phyloP scores from a whole-genome alignment of 2,113 vertebrate genomes.

The Dryoscopus gambensis region DNA sequence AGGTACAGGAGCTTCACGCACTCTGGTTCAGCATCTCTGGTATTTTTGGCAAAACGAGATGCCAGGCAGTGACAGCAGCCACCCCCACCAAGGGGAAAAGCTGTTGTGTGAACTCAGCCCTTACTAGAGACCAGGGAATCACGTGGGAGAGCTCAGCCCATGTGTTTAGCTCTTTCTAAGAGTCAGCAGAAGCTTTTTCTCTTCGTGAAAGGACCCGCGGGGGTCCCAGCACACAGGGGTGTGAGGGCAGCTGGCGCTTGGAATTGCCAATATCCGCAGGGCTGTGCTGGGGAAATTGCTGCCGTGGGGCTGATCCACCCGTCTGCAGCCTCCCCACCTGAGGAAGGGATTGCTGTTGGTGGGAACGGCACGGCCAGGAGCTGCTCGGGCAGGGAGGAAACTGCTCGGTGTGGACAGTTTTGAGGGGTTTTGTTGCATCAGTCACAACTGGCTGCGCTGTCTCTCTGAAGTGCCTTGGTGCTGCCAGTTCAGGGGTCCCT shows the following conservation, averaged over 20 bases:
- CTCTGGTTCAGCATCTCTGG: neutral
- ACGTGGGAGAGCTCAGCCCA: neutral
- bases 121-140: neutral
- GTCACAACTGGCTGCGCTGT: neutral
- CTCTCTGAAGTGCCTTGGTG: neutral
- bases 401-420: accelerated
- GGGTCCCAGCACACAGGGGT: neutral
- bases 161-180: neutral
- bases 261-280: neutral
- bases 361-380: neutral
- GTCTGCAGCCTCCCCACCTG: neutral
- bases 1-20: neutral
- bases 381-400: neutral
- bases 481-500: neutral
- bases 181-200: neutral
- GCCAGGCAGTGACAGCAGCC: neutral
- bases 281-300: neutral
- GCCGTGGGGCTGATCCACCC: neutral
- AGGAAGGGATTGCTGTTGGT: neutral
- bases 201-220: neutral
- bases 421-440: neutral
- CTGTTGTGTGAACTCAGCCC: neutral
- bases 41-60: neutral
- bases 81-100: neutral
- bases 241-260: neutral